phyloP scores from a whole-genome alignment of 2,888 invertebrate species.

The Ormyrus rosae region DNA sequence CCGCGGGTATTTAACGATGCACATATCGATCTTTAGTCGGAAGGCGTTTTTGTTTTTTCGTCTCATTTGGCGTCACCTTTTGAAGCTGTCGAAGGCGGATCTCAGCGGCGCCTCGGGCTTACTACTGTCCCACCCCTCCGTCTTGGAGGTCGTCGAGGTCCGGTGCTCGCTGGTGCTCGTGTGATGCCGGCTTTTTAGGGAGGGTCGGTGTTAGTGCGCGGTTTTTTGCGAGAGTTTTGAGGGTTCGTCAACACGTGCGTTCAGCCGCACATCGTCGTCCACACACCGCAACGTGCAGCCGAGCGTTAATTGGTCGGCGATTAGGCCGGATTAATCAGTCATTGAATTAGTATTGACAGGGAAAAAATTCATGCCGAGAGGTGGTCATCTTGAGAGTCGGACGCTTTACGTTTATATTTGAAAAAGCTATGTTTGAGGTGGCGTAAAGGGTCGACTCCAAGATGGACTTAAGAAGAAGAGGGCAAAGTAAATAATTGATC shows the following conservation, averaged over 20 bases:
- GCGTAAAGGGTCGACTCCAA: background rate
- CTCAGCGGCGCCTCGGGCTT: slow-evolving; percentile 69
- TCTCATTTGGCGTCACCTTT: slow-evolving; percentile 71
- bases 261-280: slow-evolving; percentile 24
- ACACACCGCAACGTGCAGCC: slow-evolving; percentile 18
- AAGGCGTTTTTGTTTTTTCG: slow-evolving; percentile 45
- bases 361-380: slow-evolving; percentile 37
- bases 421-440: background rate
- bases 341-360: slow-evolving; percentile 38
- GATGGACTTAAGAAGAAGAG: background rate
- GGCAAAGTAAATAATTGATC: slow-evolving; percentile 23
- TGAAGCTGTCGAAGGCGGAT: slow-evolving; percentile 74
- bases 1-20: background rate
- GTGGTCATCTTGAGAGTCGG: background rate
- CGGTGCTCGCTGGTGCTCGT: slow-evolving; percentile 74
- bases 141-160: slow-evolving; percentile 72
- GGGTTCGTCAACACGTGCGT: background rate
- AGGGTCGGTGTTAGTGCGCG: slow-evolving; percentile 44
- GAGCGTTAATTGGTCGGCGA: slow-evolving; percentile 43
- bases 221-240: slow-evolving; percentile 2
- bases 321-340: slow-evolving; percentile 37
- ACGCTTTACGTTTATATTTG: slow-evolving; percentile 1
- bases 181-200: slow-evolving; percentile 70
- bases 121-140: slow-evolving; percentile 72
- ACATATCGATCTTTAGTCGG: background rate